Evolutionary conservation across 2,888 invertebrate species (phyloP), one percentile per base, ranked within the genome.

Genomic region (Zaprionus bogoriensis): DNA sequence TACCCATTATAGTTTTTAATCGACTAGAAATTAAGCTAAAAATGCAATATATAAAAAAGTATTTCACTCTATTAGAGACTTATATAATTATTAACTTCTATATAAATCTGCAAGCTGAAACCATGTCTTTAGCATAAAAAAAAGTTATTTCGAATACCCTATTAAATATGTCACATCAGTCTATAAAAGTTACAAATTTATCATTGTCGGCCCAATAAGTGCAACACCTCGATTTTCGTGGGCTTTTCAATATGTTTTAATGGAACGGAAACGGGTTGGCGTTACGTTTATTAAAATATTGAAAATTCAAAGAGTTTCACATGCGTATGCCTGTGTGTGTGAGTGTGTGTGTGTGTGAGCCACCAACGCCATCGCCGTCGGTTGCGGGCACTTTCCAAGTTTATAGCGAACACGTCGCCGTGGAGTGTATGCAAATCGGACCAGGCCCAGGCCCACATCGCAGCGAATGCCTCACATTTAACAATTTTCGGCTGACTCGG

Each of bases 181-280:
- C 12, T 14, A 17, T 14, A 14, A 6, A 7, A 6, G 2, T 4
- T 36, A 36, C 17, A 17, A 17, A 36, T 17, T 36, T 14, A 36
- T 36, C 32, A 7, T 3, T 17, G 14, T 36, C 17, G 7, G 17
- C 17, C 14, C 32, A 14, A 36, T 36, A 36, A 36, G 38, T 30
- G 28, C 23, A 36, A 36, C 32, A 22, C 45, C 23, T 46, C 14
- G 45, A 10, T 20, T 51, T 67, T 19, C 30, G 17, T 51, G 58
- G 58, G 64, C 20, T 42, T 46, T 54, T 32, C 48, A 20, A 28
- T 32, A 25, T 41, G 14, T 38, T 22, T 17, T 51, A 20, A 45
- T 22, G 38, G 36, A 6, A 62, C 77, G 80, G 78, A 83, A 80
- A 66, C 77, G 80, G 71, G 74, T 83, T 71, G 80, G 71, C 77